Percentiles rank a stretch among this genome's conserved stretches.
Conservation (phyloP, 1,140 invertebrate species). For the Atta texana region DNA sequence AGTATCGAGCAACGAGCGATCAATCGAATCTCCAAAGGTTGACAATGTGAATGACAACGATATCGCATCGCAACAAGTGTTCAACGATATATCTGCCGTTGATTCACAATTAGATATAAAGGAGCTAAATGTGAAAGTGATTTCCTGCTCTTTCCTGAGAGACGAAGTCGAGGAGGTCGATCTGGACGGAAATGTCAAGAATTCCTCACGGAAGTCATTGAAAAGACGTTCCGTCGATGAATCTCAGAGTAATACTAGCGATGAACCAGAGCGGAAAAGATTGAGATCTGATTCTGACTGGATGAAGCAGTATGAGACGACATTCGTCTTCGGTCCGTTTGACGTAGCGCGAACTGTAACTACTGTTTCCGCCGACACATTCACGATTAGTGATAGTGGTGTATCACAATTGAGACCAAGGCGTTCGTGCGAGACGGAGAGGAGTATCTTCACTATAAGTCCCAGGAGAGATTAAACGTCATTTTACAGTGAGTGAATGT, state of each 20-base stretch:
- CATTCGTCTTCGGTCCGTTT: slow-evolving; percentile 56
- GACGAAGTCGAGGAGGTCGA: not conserved
- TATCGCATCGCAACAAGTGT: slow-evolving; percentile 31
- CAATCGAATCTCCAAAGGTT: slow-evolving; percentile 1
- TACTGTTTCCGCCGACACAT: slow-evolving; percentile 9
- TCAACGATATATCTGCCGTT: not conserved
- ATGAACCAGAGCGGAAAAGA: slow-evolving; percentile 2
- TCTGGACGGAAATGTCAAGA: not conserved
- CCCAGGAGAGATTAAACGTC: slow-evolving; percentile 5
- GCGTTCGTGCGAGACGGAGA: not conserved
- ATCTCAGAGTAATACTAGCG: not conserved
- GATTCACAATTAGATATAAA: not conserved
- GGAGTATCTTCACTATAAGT: slow-evolving; percentile 5
- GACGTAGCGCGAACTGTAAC: not conserved
- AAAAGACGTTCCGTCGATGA: not conserved
- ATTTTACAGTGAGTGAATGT: not conserved
- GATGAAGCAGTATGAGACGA: slow-evolving; percentile 52
- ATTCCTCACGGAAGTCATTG: not conserved
- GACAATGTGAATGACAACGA: not conserved
- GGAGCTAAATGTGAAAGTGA: not conserved
- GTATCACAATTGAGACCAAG: not conserved
- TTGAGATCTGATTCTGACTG: slow-evolving; percentile 43
- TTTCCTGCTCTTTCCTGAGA: not conserved
- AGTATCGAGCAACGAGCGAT: not conserved
- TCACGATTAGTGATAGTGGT: not conserved